These are phyloP conservation scores for Rhaphigaster nebulosa DNA, from an alignment of 2,888 invertebrate genomes.

Conservation along the genomic window DNA sequence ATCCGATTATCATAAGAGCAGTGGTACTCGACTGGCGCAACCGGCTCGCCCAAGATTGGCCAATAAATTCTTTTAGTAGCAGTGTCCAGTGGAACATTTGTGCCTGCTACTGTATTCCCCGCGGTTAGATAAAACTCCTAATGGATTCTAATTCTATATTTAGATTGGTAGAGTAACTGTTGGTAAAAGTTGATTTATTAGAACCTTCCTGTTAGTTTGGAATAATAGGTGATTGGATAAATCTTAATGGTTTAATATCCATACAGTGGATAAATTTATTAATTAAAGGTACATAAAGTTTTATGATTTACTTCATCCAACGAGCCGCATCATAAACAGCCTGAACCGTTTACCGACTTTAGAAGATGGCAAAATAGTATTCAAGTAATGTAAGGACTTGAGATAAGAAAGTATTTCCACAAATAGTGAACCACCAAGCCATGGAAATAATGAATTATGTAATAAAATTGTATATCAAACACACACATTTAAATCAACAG, in stretches of 20 bases:
- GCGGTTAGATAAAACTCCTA: background rate
- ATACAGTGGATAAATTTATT: too few relatives aligned
- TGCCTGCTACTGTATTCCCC: background rate
- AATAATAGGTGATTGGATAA: background rate
- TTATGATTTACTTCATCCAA: too few relatives aligned
- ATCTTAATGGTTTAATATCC: background rate
- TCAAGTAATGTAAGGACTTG: too few relatives aligned
- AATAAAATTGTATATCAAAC: too few relatives aligned
- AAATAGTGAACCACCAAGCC: too few relatives aligned
- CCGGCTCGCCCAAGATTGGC: background rate
- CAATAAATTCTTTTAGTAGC: constrained; percentile 39
- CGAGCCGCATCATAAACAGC: too few relatives aligned
- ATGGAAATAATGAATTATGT: too few relatives aligned
- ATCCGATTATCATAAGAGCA: constrained; percentile 23
- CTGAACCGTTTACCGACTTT: too few relatives aligned
- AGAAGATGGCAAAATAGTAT: too few relatives aligned
- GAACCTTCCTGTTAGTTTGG: background rate
- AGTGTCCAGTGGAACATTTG: background rate
- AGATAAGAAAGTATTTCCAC: too few relatives aligned
- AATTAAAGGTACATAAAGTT: too few relatives aligned
- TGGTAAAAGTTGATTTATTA: background rate
- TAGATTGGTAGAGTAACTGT: background rate
- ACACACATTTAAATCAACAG: too few relatives aligned
- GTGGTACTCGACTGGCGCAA: background rate
- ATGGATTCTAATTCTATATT: background rate